These are phyloP conservation scores for Opisthocomus hoazin DNA, from an alignment of 2,113 vertebrate species.

Conservation along the genomic window DNA sequence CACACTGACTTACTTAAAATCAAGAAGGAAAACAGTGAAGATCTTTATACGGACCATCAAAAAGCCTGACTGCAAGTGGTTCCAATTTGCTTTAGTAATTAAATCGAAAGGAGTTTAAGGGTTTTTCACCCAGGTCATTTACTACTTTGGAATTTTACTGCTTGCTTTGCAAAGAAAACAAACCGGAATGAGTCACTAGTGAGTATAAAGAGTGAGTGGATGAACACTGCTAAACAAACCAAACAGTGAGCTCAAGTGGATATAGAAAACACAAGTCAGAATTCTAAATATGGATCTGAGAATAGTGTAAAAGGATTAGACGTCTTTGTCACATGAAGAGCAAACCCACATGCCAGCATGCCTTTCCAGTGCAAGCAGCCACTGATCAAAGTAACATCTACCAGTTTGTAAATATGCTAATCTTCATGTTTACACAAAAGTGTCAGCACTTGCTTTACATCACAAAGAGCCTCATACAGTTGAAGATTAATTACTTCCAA, in stretches of 20 bases:
- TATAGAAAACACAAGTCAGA: constrained; percentile 67
- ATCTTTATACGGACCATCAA: constrained; percentile 78
- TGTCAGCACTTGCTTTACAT: constrained; percentile 73
- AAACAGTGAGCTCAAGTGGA: constrained; percentile 66
- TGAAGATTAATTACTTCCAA: constrained; percentile 78
- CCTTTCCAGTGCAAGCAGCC: constrained; percentile 67
- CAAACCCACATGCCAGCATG: constrained; percentile 58
- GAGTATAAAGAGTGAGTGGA: constrained; percentile 54
- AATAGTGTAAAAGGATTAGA: constrained; percentile 74
- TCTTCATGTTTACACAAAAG: constrained; percentile 80
- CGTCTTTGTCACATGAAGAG: constrained; percentile 71
- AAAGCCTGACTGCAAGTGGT: constrained; percentile 83
- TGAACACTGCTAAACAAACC: constrained; percentile 65
- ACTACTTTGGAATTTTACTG: constrained; percentile 79
- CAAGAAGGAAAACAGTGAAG: constrained; percentile 69
- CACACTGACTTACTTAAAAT: constrained; percentile 69
- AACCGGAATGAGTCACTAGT: constrained; percentile 58
- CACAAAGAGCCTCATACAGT: constrained; percentile 69
- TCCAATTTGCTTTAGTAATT: constrained; percentile 94
- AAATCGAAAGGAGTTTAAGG: constrained; percentile 85
- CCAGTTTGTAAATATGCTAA: constrained; percentile 79
- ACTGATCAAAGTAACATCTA: constrained; percentile 73
- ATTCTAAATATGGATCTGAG: constrained; percentile 77
- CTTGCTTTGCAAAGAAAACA: constrained; percentile 77
- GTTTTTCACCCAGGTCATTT: constrained; percentile 86